Base-by-base conservation (phyloP, 2,113 vertebrate species). In the Tachysurus fulvidraco region DNA sequence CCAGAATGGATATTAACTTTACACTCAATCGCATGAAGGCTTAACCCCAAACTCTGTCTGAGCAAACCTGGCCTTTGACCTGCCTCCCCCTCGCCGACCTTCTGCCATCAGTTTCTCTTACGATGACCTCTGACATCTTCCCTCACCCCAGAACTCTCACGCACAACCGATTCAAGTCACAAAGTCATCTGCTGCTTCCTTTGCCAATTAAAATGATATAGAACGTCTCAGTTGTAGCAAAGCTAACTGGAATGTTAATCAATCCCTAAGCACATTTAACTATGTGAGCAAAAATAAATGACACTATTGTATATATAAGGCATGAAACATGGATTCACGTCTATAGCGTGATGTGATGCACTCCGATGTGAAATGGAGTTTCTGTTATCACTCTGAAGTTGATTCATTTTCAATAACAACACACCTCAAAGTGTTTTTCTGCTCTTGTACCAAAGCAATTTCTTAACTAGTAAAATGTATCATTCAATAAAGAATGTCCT, bases 1-100 rank as follows among this genome's bases (percentile, higher is more conserved):
- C 87, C 90, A 85, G 67, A 85, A 81, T 65, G 30, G 87, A 93
- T 94, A 93, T 94, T 93, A 94, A 94, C 91, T 91, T 87, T 86
- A 86, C 91, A 89, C 88, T 92, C 92, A 85, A 91, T 94, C 92
- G 92, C 90, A 89, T 80, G 73, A 64, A 84, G 65, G 92, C 90
- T 91, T 91, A 93, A 92, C 85, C 82, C 86, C 90, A 89, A 86
- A 67, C 86, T 86, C 87, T 65, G 28, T 77, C 88, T 91, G 84
- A 89, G 65, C 87, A 86, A 84, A 73, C 85, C 85, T 83, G 57
- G 78, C 77, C 87, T 90, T 87, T 93, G 77, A 84, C 89, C 84
- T 85, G 86, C 85, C 87, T 71, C 84, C 90, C 86, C 78, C 84
- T 65, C 69, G 59, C 79, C 88, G 83, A 94, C 93, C 93, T 91